Conservation (phyloP, 2,113 vertebrate species). For the Melanerpes aurifrons region DNA sequence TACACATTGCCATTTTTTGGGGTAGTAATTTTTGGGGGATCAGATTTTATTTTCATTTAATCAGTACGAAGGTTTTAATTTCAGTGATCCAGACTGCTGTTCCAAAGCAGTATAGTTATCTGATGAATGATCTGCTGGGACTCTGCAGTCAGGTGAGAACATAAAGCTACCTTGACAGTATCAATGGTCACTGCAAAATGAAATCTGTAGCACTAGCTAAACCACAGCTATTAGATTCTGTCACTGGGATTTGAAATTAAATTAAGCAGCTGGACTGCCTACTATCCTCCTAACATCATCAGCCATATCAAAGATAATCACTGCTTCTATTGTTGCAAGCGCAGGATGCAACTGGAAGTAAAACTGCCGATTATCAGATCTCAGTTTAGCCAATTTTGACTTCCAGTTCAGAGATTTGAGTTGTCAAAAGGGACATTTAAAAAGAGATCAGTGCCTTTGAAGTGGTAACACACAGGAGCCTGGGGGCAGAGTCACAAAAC, state of each 20-base stretch:
- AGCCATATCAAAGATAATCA: slow-evolving; percentile 60
- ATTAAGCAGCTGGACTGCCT: slow-evolving; percentile 65
- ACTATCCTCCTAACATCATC: slow-evolving; percentile 59
- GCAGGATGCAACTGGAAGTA: slow-evolving; percentile 50
- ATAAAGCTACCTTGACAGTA: not conserved
- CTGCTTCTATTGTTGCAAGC: slow-evolving; percentile 57
- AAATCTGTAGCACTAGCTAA: slow-evolving; percentile 51
- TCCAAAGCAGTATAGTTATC: not conserved
- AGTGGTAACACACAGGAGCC: slow-evolving; percentile 45
- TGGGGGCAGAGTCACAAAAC: slow-evolving; percentile 40
- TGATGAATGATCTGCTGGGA: not conserved
- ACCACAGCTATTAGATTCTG: slow-evolving; percentile 35
- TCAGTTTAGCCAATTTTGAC: slow-evolving; percentile 67
- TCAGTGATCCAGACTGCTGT: not conserved
- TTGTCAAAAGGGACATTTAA: slow-evolving; percentile 57
- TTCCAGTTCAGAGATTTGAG: slow-evolving; percentile 66
- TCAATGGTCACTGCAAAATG: slow-evolving; percentile 33
- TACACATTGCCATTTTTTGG: not conserved
- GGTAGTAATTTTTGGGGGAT: not conserved
- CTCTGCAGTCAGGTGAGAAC: slow-evolving; percentile 11
- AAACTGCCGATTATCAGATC: slow-evolving; percentile 66
- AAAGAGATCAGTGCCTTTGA: slow-evolving; percentile 60
- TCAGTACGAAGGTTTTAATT: not conserved
- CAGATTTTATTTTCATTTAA: not conserved
- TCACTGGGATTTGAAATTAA: slow-evolving; percentile 65